Conservation (phyloP, 2,797 vertebrate genomes). For the Aldrovandia affinis region DNA sequence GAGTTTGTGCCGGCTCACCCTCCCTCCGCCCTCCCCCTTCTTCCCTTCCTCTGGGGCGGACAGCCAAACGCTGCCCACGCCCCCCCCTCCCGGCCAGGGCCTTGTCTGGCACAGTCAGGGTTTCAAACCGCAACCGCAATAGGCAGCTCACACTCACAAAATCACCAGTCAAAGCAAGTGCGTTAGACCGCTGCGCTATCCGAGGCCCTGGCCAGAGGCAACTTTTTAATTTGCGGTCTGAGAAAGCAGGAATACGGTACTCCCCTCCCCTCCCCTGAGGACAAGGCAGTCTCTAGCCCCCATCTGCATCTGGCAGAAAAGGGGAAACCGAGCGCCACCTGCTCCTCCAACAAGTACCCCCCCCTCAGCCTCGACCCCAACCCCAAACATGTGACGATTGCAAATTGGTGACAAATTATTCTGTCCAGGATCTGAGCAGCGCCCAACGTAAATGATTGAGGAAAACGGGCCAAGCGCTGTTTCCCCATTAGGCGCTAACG, state of each 20-base stretch:
- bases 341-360: constrained; percentile 67
- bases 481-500: constrained; percentile 60
- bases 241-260: constrained; percentile 50
- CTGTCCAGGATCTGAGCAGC: constrained; percentile 59
- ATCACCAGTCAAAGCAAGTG: too few species aligned
- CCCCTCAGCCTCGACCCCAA: constrained; percentile 59
- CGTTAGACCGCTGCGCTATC: too few species aligned
- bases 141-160: too few species aligned
- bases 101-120: too few species aligned
- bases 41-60: too few species aligned
- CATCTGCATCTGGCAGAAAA: constrained; percentile 65
- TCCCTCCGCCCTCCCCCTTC: too few species aligned
- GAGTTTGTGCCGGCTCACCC: too few species aligned
- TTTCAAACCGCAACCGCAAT: too few species aligned
- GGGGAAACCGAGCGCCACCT: constrained; percentile 63
- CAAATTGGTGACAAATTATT: constrained; percentile 76
- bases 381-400: constrained; percentile 58
- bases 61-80: too few species aligned
- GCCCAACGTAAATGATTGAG: constrained; percentile 44
- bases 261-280: too few species aligned
- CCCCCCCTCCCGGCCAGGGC: too few species aligned
- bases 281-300: constrained; percentile 52
- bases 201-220: too few species aligned
- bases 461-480: constrained; percentile 57
- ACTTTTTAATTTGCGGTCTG: constrained; percentile 54